Base-by-base conservation (phyloP, 2,888 invertebrate genomes). In the Aleiodes leptofemur region DNA sequence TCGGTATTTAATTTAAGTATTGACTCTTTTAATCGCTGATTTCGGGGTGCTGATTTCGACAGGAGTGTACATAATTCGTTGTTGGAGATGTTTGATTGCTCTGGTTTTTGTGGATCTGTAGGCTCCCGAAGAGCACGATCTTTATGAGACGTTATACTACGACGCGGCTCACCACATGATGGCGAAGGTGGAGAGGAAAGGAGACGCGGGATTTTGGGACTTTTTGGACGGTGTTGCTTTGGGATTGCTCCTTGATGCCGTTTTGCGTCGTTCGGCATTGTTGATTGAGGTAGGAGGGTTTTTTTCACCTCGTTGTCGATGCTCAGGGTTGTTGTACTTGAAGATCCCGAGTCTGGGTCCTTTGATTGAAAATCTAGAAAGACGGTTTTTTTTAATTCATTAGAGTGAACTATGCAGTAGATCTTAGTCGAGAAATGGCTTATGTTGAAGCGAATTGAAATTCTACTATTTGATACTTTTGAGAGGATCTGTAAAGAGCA, bases 191-290 rank as follows among this genome's bases (percentile, higher is more conserved):
- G 90, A 91, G 91, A 90, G 91, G 61, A 90, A 91, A 14, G 90
- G 50, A 61, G 38, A 91, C 79, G 91, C 91, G 23, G 91, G 90
- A 80, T 91, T 91, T 34, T 91, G 91, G 31, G 91, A 90, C 48
- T 88, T 77, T 85, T 86, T 90, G 90, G 90, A 90, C 90, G 90
- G 91, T 91, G 91, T 89, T 93, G 94, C 88, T 95, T 94, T 75
- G 94, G 94, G 88, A 94, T 94, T 78, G 94, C 94, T 76, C 94
- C 94, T 83, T 94, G 91, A 87, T 93, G 93, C 87, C 93, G 92
- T 87, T 93, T 91, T 90, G 90, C 83, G 90, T 92, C 80, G 55
- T 76, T 73, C 72, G 80, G 34, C 73, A 72, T 53, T 69, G 80
- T 83, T 43, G 43, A 43, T 71, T 90, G 87, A 23, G 91, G 90